Percentiles rank a stretch among this genome's conserved stretches.
phyloP scores from a whole-genome alignment of 2,888 invertebrate species.

The Ophion costatus region DNA sequence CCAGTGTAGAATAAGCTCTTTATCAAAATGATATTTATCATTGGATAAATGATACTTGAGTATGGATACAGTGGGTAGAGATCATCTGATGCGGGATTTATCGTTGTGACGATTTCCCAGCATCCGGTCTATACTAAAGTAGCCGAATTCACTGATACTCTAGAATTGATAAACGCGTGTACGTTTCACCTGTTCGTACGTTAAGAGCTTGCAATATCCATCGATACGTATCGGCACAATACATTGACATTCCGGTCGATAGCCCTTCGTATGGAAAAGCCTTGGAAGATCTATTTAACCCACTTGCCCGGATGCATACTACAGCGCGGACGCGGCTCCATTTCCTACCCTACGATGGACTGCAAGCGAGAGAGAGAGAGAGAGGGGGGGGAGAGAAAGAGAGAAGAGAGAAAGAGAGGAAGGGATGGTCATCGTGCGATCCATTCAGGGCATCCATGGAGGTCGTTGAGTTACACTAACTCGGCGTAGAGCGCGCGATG shows the following conservation, averaged over 20 bases:
- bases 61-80: too few species aligned
- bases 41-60: too few species aligned
- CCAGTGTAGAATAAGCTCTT: neutral
- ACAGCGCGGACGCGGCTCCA: constrained; percentile 33
- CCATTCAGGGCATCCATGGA: constrained; percentile 42
- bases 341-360: constrained; percentile 22
- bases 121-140: constrained; percentile 3
- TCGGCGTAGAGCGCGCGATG: constrained; percentile 10
- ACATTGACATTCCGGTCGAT: constrained; percentile 34
- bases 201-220: constrained; percentile 39
- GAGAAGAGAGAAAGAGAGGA: neutral
- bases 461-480: constrained; percentile 48
- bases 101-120: constrained; percentile 8
- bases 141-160: constrained; percentile 19
- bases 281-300: constrained; percentile 51
- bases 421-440: constrained; percentile 21
- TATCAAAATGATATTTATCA: too few species aligned
- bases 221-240: constrained; percentile 44
- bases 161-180: constrained; percentile 38
- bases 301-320: constrained; percentile 32
- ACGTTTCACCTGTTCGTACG: constrained; percentile 28
- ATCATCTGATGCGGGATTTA: neutral
- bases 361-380: constrained; percentile 1
- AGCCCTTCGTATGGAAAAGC: constrained; percentile 43
- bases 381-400: neutral